These are phyloP conservation scores for Drosophila pseudotalamancana DNA, from an alignment of 2,888 invertebrate species.

Conservation along the genomic window DNA sequence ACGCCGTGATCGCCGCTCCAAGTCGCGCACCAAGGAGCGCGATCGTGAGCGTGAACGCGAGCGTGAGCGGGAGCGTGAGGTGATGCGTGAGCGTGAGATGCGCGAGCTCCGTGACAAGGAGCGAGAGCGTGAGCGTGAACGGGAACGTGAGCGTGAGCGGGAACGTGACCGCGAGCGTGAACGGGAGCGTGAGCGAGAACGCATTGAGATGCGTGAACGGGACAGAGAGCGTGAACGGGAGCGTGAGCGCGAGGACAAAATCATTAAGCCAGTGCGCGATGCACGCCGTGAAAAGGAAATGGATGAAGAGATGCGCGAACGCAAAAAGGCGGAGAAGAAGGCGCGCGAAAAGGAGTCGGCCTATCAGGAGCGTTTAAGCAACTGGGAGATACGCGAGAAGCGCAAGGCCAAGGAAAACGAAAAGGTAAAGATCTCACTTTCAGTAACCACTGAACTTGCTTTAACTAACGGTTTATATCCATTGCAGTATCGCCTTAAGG, in stretches of 20 bases:
- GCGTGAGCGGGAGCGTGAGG: conserved; percentile 85
- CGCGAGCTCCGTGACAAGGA: conserved; percentile 84
- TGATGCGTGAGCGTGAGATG: conserved; percentile 82
- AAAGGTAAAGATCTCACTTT: conserved; percentile 83
- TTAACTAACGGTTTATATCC: background rate
- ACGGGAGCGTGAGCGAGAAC: conserved; percentile 85
- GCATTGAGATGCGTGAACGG: too few relatives aligned
- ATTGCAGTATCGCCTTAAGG: conserved; percentile 90
- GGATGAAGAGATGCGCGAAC: conserved; percentile 96
- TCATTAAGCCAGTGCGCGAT: conserved; percentile 86
- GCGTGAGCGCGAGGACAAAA: conserved; percentile 83
- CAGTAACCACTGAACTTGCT: background rate
- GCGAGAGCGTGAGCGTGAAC: conserved; percentile 84
- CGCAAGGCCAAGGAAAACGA: conserved; percentile 96
- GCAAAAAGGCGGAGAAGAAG: conserved; percentile 94
- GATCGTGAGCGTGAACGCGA: conserved; percentile 86
- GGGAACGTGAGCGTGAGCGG: conserved; percentile 85
- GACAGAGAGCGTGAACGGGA: conserved; percentile 55
- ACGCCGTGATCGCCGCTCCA: conserved; percentile 78
- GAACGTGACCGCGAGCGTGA: conserved; percentile 85
- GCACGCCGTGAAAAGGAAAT: conserved; percentile 91
- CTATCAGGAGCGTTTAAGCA: conserved; percentile 93
- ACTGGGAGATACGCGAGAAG: conserved; percentile 95
- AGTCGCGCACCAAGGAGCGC: conserved; percentile 85
- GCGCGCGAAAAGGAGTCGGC: conserved; percentile 97